These are phyloP conservation scores for Myotis myotis DNA, from an alignment of 2,797 vertebrate genomes.

Conservation along the genomic window DNA sequence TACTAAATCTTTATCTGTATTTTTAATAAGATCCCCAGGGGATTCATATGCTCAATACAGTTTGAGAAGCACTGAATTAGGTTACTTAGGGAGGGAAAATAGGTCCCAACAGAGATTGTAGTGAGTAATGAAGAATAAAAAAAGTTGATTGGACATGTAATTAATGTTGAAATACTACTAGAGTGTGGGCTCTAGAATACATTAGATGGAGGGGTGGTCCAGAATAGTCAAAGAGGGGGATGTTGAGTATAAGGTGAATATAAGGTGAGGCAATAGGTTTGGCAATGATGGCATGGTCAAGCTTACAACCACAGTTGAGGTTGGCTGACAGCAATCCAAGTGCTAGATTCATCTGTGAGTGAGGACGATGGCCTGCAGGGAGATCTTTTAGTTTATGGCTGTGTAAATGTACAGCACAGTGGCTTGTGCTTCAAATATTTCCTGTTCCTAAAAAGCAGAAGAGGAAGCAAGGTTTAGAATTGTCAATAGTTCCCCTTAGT, in stretches of 20 bases:
- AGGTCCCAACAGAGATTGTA: background rate
- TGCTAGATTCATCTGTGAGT: background rate
- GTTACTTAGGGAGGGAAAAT: background rate
- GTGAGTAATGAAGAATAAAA: background rate
- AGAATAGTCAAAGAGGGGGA: background rate
- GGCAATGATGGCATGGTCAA: background rate
- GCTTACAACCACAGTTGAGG: background rate
- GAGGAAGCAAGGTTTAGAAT: background rate
- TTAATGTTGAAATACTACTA: background rate
- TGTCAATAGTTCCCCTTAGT: background rate
- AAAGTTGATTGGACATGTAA: background rate
- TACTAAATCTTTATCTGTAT: background rate
- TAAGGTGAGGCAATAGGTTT: background rate
- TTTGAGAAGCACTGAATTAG: background rate
- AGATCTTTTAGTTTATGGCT: background rate
- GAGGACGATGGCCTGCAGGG: background rate
- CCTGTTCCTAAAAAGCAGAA: background rate
- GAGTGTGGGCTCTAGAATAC: background rate
- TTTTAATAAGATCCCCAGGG: background rate
- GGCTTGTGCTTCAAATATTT: background rate
- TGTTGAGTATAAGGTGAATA: background rate
- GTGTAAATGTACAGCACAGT: background rate
- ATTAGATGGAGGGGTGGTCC: background rate
- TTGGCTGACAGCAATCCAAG: background rate
- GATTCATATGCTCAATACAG: background rate